Evolutionary conservation across 2,113 vertebrate species (phyloP).

Genomic region (Dicaeum eximium): DNA sequence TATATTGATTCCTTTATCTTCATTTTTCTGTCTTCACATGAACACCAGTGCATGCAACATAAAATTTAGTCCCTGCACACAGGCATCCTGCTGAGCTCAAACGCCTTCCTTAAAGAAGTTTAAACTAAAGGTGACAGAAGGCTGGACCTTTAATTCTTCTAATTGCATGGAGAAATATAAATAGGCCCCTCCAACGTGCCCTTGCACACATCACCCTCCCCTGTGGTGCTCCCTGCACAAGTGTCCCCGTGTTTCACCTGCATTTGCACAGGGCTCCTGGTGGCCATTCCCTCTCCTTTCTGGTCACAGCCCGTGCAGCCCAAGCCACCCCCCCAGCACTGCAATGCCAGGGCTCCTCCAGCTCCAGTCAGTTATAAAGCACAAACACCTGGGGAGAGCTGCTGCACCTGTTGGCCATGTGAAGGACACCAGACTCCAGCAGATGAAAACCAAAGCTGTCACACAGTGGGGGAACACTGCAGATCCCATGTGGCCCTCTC

Average conservation of each 20-base stretch:
- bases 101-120: not conserved
- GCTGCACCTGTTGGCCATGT: not conserved
- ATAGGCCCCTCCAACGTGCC: not conserved
- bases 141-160: not conserved
- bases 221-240: not conserved
- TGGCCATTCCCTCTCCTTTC: not conserved
- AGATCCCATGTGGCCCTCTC: not conserved
- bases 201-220: not conserved
- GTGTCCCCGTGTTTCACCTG: not conserved
- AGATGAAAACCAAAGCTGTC: not conserved
- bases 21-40: not conserved
- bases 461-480: accelerated
- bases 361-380: not conserved
- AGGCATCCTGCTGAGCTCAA: not conserved
- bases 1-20: not conserved
- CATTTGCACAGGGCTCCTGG: accelerated
- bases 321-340: not conserved
- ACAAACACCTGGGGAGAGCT: not conserved
- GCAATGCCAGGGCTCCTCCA: not conserved
- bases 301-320: not conserved
- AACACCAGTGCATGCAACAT: not conserved
- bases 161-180: not conserved
- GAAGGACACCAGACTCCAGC: not conserved
- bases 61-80: not conserved
- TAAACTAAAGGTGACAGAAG: not conserved